Conservation (phyloP, 2,888 invertebrate species). For the Drosophila pullipes region DNA sequence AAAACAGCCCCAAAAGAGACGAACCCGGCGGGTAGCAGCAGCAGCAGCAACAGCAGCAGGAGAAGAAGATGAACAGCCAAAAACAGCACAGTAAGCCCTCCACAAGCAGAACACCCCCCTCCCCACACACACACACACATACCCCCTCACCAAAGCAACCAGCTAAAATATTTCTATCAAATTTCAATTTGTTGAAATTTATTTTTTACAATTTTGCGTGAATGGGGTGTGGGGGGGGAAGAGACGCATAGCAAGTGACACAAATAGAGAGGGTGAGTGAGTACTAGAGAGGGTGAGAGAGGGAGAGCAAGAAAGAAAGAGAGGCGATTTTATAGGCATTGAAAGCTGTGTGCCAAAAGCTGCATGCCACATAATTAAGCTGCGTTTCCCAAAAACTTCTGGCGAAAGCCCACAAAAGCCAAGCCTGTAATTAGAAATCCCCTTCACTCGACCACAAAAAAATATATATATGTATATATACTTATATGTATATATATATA, state of each 20-base stretch:
- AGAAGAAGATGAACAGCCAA: neutral
- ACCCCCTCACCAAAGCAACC: conserved; percentile 18
- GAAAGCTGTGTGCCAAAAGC: conserved; percentile 29
- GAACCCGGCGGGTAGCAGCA: neutral
- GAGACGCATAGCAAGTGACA: conserved; percentile 10
- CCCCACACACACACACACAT: neutral
- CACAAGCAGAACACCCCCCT: neutral
- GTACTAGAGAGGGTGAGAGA: neutral
- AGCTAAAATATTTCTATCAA: conserved; percentile 74
- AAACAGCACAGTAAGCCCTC: neutral
- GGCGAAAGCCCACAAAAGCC: conserved; percentile 74
- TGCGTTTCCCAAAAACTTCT: conserved; percentile 56
- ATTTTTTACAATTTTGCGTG: conserved; percentile 57
- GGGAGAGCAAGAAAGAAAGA: neutral
- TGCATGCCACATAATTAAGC: conserved; percentile 73
- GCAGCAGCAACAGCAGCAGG: conserved; percentile 1
- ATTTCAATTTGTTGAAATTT: conserved; percentile 78
- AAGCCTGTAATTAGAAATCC: conserved; percentile 71
- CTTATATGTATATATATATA: neutral
- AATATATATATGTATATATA: neutral
- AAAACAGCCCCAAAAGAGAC: conserved; percentile 11
- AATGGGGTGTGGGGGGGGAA: conserved; percentile 24
- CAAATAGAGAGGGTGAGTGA: neutral
- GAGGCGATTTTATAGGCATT: neutral
- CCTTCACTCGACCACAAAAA: neutral